Percentiles rank a stretch among this genome's conserved stretches.
These are phyloP conservation scores for Taurulus bubalis DNA, from an alignment of 2,113 vertebrate genomes.

Conservation along the genomic window DNA sequence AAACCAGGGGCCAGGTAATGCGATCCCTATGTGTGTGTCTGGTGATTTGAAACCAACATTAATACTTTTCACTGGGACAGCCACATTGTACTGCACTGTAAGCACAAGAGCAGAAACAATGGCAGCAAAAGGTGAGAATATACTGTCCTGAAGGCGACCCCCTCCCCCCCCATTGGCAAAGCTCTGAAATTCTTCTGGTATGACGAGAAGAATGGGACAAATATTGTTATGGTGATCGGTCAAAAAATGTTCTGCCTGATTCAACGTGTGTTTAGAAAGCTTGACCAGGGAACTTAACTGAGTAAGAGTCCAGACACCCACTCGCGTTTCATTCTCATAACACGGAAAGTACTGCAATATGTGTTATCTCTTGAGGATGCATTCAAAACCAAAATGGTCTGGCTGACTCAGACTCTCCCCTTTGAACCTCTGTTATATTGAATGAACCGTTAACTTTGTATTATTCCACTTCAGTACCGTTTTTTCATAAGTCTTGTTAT, in stretches of 20 bases:
- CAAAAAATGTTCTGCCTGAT: conserved; percentile 42
- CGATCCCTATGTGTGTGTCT: conserved; percentile 23
- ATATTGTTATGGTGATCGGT: conserved; percentile 46
- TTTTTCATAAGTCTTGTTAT: conserved; percentile 39
- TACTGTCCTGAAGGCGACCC: conserved; percentile 48
- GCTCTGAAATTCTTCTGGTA: conserved; percentile 34
- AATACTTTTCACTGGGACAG: neutral
- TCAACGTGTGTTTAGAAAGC: conserved; percentile 36
- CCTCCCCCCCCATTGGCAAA: conserved; percentile 11
- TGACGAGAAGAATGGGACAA: conserved; percentile 28
- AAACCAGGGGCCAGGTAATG: conserved; percentile 57
- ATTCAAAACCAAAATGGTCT: conserved; percentile 36
- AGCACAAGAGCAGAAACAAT: conserved; percentile 32
- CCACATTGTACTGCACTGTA: conserved; percentile 1
- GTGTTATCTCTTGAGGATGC: conserved; percentile 57
- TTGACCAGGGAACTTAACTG: conserved; percentile 25
- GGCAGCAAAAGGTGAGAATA: conserved; percentile 6
- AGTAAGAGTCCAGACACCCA: conserved; percentile 40
- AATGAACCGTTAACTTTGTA: conserved; percentile 36
- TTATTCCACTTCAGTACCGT: conserved; percentile 1
- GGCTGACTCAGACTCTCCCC: conserved; percentile 5
- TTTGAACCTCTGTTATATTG: conserved; percentile 55
- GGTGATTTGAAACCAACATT: neutral
- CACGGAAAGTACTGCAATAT: conserved; percentile 46
- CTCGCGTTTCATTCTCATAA: conserved; percentile 46